These are phyloP conservation scores for Nowickia ferox DNA, from an alignment of 2,888 invertebrate species.

Conservation along the genomic window DNA sequence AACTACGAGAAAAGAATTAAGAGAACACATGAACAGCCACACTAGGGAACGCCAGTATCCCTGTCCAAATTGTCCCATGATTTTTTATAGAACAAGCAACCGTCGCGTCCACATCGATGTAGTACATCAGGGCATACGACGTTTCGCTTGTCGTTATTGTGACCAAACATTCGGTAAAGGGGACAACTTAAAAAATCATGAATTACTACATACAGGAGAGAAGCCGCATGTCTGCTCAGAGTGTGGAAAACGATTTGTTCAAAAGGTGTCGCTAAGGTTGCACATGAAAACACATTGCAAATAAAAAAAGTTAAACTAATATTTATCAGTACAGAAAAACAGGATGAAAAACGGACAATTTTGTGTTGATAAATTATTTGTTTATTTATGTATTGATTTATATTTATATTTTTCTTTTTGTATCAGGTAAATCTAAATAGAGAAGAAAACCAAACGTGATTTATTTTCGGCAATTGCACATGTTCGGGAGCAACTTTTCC, in stretches of 20 bases:
- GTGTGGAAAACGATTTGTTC: conserved; percentile 76
- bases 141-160: conserved; percentile 74
- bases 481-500: too few species aligned
- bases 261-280: conserved; percentile 74
- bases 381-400: too few species aligned
- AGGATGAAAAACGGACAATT: too few species aligned
- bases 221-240: conserved; percentile 74
- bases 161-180: conserved; percentile 76
- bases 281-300: conserved; percentile 76
- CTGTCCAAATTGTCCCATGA: conserved; percentile 74
- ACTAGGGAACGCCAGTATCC: conserved; percentile 75
- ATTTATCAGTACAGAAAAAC: neutral
- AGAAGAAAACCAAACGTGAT: too few species aligned
- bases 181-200: conserved; percentile 76
- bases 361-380: too few species aligned
- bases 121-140: conserved; percentile 75
- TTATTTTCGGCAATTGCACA: too few species aligned
- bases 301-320: neutral
- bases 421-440: too few species aligned
- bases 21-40: conserved; percentile 76
- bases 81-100: conserved; percentile 75
- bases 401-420: too few species aligned
- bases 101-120: conserved; percentile 75
- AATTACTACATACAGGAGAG: conserved; percentile 76
- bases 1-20: conserved; percentile 72